Percentiles rank a stretch among this genome's conserved stretches.
Evolutionary conservation across 2,888 invertebrate species (phyloP).

Genomic region (Lycaena phlaeas): DNA sequence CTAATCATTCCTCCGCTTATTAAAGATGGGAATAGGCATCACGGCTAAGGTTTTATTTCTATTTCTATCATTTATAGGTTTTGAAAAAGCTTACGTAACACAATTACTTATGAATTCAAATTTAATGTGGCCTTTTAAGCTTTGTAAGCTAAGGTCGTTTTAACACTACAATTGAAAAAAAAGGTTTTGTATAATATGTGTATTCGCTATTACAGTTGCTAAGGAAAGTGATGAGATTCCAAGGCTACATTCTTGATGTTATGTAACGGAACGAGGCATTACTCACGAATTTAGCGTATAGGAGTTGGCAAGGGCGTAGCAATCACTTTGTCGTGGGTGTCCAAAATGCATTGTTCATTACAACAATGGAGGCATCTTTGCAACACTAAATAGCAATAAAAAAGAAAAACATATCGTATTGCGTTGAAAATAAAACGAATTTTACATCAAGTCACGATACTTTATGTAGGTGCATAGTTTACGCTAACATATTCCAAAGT

Average conservation of each 20-base stretch:
- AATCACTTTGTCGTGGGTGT: slow-evolving; percentile 45
- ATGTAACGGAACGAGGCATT: slow-evolving; percentile 10
- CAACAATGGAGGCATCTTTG: slow-evolving; percentile 53
- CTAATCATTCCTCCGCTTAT: too few relatives aligned
- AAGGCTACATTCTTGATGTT: background rate
- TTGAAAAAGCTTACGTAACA: too few relatives aligned
- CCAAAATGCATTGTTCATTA: slow-evolving; percentile 47
- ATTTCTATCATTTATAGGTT: too few relatives aligned
- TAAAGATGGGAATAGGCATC: too few relatives aligned
- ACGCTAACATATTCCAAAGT: slow-evolving; percentile 49
- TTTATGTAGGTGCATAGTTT: slow-evolving; percentile 5
- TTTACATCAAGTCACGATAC: background rate
- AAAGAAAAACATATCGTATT: background rate
- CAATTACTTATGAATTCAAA: too few relatives aligned
- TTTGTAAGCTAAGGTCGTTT: too few relatives aligned
- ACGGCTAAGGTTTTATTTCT: too few relatives aligned
- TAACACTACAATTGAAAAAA: too few relatives aligned
- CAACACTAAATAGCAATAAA: slow-evolving; percentile 20
- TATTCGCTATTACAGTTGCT: background rate
- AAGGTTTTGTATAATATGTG: too few relatives aligned
- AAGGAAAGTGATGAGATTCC: background rate
- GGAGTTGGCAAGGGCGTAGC: slow-evolving; percentile 35
- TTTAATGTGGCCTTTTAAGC: too few relatives aligned
- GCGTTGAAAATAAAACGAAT: background rate
- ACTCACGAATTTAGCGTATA: slow-evolving; percentile 23